These are phyloP conservation scores for Toxostoma redivivum DNA, from an alignment of 2,113 vertebrate genomes.

Conservation along the genomic window DNA sequence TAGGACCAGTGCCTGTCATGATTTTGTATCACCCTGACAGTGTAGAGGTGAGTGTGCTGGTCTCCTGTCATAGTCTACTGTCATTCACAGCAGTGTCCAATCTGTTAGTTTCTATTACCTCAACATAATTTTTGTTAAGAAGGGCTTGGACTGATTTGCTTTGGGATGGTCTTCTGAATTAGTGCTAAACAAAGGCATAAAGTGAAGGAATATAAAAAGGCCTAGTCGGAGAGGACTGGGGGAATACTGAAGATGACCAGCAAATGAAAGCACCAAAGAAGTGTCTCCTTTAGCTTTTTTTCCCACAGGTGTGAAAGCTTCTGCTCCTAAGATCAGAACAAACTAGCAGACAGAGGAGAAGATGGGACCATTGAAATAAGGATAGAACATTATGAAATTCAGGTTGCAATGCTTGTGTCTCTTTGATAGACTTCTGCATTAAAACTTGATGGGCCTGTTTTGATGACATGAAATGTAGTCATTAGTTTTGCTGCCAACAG, in stretches of 20 bases:
- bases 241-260: not conserved
- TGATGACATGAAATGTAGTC: not conserved
- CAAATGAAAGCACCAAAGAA: not conserved
- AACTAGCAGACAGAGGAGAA: not conserved
- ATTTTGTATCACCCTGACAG: slow-evolving; percentile 80
- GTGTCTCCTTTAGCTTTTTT: not conserved
- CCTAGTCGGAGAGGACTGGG: not conserved
- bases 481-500: not conserved
- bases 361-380: not conserved
- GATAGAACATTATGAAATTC: not conserved
- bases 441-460: not conserved
- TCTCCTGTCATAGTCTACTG: not conserved
- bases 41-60: slow-evolving; percentile 79
- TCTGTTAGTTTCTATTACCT: not conserved
- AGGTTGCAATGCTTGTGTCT: not conserved
- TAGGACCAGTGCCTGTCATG: slow-evolving; percentile 83
- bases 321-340: not conserved
- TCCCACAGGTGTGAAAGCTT: not conserved
- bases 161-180: not conserved
- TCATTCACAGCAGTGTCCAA: not conserved
- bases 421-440: not conserved
- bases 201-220: not conserved
- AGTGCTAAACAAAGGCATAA: not conserved
- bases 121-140: not conserved
- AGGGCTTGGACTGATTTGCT: not conserved